Evolutionary conservation across 1,140 invertebrate species (phyloP).

Genomic region (Diabrotica virgifera): DNA sequence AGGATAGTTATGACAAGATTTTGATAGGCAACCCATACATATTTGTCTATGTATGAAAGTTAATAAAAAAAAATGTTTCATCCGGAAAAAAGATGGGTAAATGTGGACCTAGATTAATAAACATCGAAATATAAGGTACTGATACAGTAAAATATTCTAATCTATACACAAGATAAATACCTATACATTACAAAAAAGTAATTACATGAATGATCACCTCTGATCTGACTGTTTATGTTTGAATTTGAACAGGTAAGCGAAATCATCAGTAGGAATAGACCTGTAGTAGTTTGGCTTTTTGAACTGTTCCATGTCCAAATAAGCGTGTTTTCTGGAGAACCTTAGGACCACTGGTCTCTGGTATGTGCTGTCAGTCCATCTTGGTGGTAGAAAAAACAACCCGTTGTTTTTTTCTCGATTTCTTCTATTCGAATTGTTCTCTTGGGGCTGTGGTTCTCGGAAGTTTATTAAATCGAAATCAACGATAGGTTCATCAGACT

Average conservation of each 20-base stretch:
- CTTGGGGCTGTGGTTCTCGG: not conserved
- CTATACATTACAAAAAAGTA: no score
- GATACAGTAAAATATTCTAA: conserved; percentile 1
- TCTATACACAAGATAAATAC: not conserved
- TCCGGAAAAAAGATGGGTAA: no score
- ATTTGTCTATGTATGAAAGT: no score
- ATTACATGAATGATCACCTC: conserved; percentile 24
- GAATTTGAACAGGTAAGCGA: conserved; percentile 29
- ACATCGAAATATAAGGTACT: not conserved
- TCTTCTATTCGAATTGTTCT: conserved; percentile 20
- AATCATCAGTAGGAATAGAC: conserved; percentile 31
- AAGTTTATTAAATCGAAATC: not conserved
- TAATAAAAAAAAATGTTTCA: no score
- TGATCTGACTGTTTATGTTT: conserved; percentile 26
- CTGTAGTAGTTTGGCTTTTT: conserved; percentile 31
- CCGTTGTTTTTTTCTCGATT: conserved; percentile 23
- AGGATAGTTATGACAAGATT: no score
- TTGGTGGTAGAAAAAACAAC: conserved; percentile 23
- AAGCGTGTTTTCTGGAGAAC: conserved; percentile 33
- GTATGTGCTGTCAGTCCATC: conserved; percentile 22
- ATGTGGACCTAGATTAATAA: no score
- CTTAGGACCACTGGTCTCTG: conserved; percentile 34
- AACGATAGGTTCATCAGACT: not conserved
- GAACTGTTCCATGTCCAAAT: conserved; percentile 25
- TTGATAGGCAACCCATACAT: no score